These are phyloP conservation scores for Clitarchus hookeri DNA, from an alignment of 2,888 invertebrate species.

Conservation along the genomic window DNA sequence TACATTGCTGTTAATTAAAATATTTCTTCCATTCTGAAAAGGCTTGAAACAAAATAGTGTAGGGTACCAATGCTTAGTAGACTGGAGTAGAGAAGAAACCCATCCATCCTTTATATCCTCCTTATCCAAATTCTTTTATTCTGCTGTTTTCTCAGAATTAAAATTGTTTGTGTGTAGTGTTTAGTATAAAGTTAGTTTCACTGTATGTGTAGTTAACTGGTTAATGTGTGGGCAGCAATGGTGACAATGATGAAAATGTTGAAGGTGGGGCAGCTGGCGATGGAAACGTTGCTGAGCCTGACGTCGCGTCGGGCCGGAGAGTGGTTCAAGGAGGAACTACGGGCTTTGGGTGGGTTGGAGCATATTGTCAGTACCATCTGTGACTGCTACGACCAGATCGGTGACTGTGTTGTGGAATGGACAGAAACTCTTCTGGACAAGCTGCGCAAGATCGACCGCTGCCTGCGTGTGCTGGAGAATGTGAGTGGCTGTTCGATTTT, in stretches of 20 bases:
- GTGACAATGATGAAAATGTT: background rate
- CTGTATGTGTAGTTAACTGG: background rate
- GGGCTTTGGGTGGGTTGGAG: constrained; percentile 90
- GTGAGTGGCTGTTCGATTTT: constrained; percentile 61
- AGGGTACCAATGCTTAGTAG: too few species aligned
- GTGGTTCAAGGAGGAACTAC: constrained; percentile 96
- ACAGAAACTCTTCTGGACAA: constrained; percentile 77
- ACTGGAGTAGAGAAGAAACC: too few species aligned
- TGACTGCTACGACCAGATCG: constrained; percentile 75
- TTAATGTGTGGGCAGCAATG: background rate
- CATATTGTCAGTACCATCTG: constrained; percentile 90
- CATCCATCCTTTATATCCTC: too few species aligned
- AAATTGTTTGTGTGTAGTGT: too few species aligned
- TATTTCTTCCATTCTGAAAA: too few species aligned
- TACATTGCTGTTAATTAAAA: too few species aligned
- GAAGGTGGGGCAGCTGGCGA: constrained; percentile 88
- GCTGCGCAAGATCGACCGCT: constrained; percentile 88
- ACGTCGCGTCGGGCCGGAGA: constrained; percentile 96
- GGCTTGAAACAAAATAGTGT: too few species aligned
- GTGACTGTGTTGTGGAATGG: constrained; percentile 70
- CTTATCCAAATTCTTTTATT: too few species aligned
- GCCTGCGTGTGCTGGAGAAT: constrained; percentile 94
- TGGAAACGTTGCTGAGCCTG: constrained; percentile 92
- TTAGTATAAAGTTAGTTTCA: too few species aligned
- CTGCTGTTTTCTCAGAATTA: too few species aligned